Conservation (phyloP, 2,113 vertebrate species). For the Chaenocephalus aceratus region DNA sequence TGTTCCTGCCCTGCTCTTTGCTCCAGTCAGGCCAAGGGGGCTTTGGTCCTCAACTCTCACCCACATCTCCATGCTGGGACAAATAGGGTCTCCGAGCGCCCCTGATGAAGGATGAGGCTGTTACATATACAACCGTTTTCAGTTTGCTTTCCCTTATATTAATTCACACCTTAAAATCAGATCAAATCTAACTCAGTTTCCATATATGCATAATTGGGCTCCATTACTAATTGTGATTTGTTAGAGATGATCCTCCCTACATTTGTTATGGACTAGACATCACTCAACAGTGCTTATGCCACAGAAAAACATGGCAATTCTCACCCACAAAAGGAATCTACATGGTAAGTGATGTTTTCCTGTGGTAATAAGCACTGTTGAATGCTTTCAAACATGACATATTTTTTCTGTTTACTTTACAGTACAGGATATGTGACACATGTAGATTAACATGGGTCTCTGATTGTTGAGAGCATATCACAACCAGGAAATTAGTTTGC, state of each 20-base stretch:
- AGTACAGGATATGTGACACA: slow-evolving; percentile 7
- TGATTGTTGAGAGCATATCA: background rate
- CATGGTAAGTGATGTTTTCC: background rate
- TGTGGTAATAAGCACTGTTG: background rate
- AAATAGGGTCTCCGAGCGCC: slow-evolving; percentile 58
- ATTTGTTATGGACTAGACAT: too few species aligned
- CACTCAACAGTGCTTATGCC: too few species aligned
- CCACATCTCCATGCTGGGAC: slow-evolving; percentile 52
- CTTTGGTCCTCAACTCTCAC: slow-evolving; percentile 64
- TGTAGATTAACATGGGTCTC: background rate
- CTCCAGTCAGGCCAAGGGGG: slow-evolving; percentile 38
- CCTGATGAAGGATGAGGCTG: slow-evolving; percentile 59
- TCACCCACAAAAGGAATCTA: background rate
- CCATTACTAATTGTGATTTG: slow-evolving; percentile 3
- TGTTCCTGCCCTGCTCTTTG: slow-evolving; percentile 41
- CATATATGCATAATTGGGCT: background rate
- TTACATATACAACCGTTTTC: slow-evolving; percentile 24
- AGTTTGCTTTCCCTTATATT: slow-evolving; percentile 48
- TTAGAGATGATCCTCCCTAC: background rate
- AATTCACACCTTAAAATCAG: background rate
- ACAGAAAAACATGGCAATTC: background rate
- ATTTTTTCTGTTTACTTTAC: background rate
- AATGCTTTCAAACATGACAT: background rate
- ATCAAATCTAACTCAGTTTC: slow-evolving; percentile 12
- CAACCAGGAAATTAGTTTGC: background rate